Percentiles rank a stretch among this genome's conserved stretches.
These are phyloP conservation scores for Tragopan temminckii DNA, from an alignment of 2,797 vertebrate species.

Conservation along the genomic window DNA sequence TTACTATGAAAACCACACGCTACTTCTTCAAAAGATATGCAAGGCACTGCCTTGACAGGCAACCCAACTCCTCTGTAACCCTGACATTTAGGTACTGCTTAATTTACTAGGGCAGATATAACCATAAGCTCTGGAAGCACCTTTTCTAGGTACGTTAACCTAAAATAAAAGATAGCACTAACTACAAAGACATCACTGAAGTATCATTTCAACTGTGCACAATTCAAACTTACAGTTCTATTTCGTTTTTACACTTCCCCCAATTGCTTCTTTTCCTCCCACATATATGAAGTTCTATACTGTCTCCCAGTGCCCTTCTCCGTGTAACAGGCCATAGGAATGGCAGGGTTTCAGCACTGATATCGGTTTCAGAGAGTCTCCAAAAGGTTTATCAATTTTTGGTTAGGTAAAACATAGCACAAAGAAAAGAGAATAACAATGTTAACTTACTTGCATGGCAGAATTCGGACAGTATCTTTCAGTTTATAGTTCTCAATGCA, in stretches of 20 bases:
- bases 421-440: not conserved
- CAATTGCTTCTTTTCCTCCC: not conserved
- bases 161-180: not conserved
- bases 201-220: not conserved
- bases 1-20: not conserved
- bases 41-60: not conserved
- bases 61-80: not conserved
- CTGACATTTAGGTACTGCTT: not conserved
- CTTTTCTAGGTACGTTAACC: not conserved
- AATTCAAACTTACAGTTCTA: not conserved
- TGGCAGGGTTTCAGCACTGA: not conserved
- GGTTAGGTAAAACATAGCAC: not conserved
- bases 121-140: not conserved
- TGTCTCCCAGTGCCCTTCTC: not conserved
- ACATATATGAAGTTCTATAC: accelerated
- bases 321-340: not conserved
- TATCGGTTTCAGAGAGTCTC: not conserved
- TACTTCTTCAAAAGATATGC: not conserved
- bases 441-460: conserved; percentile 86
- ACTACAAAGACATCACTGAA: not conserved
- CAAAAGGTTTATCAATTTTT: not conserved
- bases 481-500: conserved; percentile 88
- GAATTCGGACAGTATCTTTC: conserved; percentile 84
- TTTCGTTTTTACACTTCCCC: not conserved
- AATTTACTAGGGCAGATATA: not conserved